Conservation (phyloP, 2,888 invertebrate species). For the Oxycera nigricornis region DNA sequence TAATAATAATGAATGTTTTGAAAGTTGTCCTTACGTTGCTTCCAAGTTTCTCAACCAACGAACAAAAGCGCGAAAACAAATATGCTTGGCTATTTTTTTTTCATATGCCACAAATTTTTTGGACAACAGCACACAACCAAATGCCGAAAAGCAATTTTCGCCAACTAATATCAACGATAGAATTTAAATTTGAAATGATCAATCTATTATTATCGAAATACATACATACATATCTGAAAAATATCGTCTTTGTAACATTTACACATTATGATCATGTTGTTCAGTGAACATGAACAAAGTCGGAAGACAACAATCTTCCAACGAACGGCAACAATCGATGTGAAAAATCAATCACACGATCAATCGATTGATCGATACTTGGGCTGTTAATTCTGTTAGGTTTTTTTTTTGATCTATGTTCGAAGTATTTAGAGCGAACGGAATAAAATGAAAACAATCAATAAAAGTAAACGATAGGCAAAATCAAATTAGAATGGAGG, state of each 20-base stretch:
- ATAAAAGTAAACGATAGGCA: not conserved
- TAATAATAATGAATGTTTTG: too few species aligned
- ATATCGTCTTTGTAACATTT: not conserved
- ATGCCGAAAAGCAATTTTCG: conserved; percentile 30
- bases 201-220: not conserved
- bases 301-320: not conserved
- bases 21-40: too few species aligned
- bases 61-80: too few species aligned
- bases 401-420: conserved; percentile 18
- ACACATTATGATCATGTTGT: not conserved
- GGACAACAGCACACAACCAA: too few species aligned
- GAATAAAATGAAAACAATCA: conserved; percentile 3
- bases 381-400: not conserved
- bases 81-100: too few species aligned
- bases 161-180: conserved; percentile 9
- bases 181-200: conserved; percentile 17
- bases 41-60: too few species aligned
- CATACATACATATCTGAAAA: too few species aligned
- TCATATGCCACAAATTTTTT: too few species aligned
- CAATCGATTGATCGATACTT: conserved; percentile 28
- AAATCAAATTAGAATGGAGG: conserved; percentile 11
- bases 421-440: conserved; percentile 26
- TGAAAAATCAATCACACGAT: conserved; percentile 36
- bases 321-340: conserved; percentile 13
- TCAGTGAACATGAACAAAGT: not conserved